These are phyloP conservation scores for Sesamia inferens DNA, from an alignment of 2,888 invertebrate species.

Conservation along the genomic window DNA sequence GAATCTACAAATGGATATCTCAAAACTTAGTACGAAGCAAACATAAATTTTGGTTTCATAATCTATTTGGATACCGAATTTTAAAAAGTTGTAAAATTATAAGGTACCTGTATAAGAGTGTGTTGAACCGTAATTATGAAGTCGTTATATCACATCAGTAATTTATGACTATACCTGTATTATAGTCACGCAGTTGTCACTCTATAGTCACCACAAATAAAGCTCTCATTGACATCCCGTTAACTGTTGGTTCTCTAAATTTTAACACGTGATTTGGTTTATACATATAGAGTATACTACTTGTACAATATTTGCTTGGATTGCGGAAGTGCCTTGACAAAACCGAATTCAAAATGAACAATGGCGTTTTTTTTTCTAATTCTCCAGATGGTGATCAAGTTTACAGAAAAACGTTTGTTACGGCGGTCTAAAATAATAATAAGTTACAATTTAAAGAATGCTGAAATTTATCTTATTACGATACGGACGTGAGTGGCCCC, in stretches of 20 bases:
- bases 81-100: conserved; percentile 36
- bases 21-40: conserved; percentile 16
- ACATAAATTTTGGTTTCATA: conserved; percentile 28
- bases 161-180: conserved; percentile 70
- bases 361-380: background rate
- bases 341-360: background rate
- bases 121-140: conserved; percentile 83
- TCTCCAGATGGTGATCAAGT: conserved; percentile 52
- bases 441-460: conserved; percentile 78
- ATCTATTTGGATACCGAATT: conserved; percentile 16
- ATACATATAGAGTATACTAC: conserved; percentile 2
- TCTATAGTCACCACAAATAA: conserved; percentile 57
- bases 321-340: conserved; percentile 10
- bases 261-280: conserved; percentile 18
- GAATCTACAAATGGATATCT: conserved; percentile 13
- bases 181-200: conserved; percentile 56
- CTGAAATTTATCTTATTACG: conserved; percentile 73
- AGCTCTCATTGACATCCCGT: conserved; percentile 14
- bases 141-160: conserved; percentile 75
- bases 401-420: conserved; percentile 73
- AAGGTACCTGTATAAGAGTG: conserved; percentile 67
- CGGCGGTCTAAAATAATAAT: conserved; percentile 80
- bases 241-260: conserved; percentile 24
- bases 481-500: conserved; percentile 51
- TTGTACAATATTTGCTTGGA: conserved; percentile 29